These are phyloP conservation scores for Phyllotreta striolata DNA, from an alignment of 2,888 invertebrate species.

Conservation along the genomic window DNA sequence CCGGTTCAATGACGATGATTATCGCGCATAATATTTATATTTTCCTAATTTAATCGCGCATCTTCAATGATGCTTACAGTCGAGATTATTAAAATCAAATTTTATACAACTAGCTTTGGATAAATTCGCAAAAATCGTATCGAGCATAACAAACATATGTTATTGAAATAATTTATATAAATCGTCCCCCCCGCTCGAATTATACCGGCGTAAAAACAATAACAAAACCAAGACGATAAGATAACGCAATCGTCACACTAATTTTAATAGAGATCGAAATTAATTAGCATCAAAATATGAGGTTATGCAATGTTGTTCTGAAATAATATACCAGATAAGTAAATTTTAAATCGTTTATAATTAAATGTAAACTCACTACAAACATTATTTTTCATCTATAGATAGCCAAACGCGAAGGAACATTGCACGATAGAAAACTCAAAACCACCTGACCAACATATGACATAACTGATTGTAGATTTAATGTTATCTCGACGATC, in stretches of 20 bases:
- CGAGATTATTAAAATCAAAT: too few species aligned
- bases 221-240: conserved; percentile 5
- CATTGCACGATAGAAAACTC: not conserved
- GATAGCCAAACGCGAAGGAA: not conserved
- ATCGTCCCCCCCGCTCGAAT: too few species aligned
- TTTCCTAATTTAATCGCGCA: too few species aligned
- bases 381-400: conserved; percentile 22
- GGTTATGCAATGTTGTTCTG: conserved; percentile 9
- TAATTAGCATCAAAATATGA: conserved; percentile 4
- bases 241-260: not conserved
- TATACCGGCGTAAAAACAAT: not conserved
- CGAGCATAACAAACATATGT: too few species aligned
- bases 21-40: not conserved
- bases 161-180: too few species aligned
- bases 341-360: not conserved
- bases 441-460: too few species aligned
- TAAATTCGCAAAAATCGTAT: too few species aligned
- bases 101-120: too few species aligned
- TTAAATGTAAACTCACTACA: conserved; percentile 16
- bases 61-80: too few species aligned
- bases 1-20: not conserved
- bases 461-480: too few species aligned
- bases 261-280: not conserved
- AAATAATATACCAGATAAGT: not conserved
- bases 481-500: too few species aligned